Base-by-base conservation (phyloP, 2,113 vertebrate species). In the Enhydra lutris region DNA sequence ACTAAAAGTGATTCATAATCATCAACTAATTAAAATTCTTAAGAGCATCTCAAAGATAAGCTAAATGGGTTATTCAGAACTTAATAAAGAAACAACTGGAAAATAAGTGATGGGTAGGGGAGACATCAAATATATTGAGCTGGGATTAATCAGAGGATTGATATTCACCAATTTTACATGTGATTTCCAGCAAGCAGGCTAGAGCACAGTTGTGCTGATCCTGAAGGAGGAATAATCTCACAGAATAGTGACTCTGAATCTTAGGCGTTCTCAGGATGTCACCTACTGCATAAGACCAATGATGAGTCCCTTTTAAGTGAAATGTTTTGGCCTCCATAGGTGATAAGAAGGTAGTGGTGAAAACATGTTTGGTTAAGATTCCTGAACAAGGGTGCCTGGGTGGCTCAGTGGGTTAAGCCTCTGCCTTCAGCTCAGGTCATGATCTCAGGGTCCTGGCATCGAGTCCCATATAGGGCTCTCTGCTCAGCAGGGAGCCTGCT, bases 21-120 rank as follows among this genome's bases (percentile, higher is more conserved):
- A 87, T 84, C 94, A 96, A 80, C 47, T 91, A 96, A 95, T 95
- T 97, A 95, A 94, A 93, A 78, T 65, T 87, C 55, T 95, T 83
- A 79, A 79, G n/a, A 80, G 31, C 42, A 93, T 91, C 47, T 73
- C 26, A 88, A 89, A 59, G 65, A 79, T 47, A 91, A 89, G 79
- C 23, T 78, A 87, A 84, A 52, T 59, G 45, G 3, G 24, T 59
- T 83, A 59, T 57, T 95, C 39, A 23, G 29, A 92, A 92, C 36
- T 63, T 29, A 86, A 2, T 47, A n/a, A n/a, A n/a, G n/a, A 90
- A 91, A 84, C 12, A 81, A 73, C 17, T 74, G n/a, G 18, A 65
- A 93, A 89, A 57, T 81, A 81, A 61, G 26, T 29, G 15, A 20
- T 69, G 31, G 45, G 9, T 42, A 39, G 7, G 23, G 9, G 4